Percentiles rank a stretch among this genome's conserved stretches.
Evolutionary conservation across 2,797 vertebrate species (phyloP).

Genomic region (Sylvilagus floridanus): DNA sequence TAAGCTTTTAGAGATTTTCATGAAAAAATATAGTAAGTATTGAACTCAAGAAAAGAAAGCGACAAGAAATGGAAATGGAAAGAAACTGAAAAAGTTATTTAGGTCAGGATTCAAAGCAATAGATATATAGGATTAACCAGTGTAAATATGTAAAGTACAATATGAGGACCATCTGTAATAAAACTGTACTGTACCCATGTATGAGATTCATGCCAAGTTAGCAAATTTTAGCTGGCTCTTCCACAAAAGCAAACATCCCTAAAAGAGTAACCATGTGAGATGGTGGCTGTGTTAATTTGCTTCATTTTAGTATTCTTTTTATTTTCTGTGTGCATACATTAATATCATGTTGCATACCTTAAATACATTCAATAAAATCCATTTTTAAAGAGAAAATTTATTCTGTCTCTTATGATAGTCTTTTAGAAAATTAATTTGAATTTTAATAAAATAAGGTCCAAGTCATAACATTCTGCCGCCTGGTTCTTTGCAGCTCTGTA

Average conservation of each 20-base stretch:
- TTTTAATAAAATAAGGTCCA: conserved; percentile 25
- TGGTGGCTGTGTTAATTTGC: not conserved
- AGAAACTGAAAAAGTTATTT: not conserved
- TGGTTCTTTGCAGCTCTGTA: not conserved
- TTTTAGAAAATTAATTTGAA: conserved; percentile 43
- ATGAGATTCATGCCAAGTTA: not conserved
- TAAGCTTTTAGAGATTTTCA: conserved; percentile 1
- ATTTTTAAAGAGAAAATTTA: conserved; percentile 4
- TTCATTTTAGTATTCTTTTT: not conserved
- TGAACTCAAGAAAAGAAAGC: not conserved
- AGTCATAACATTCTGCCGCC: not conserved
- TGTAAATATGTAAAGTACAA: not conserved
- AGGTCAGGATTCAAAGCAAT: not conserved
- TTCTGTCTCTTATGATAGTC: not conserved
- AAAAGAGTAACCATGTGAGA: not conserved
- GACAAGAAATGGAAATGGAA: not conserved
- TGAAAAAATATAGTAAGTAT: not conserved
- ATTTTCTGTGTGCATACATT: not conserved
- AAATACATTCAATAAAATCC: not conserved
- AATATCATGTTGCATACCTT: not conserved
- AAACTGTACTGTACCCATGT: too few relatives aligned
- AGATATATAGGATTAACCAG: not conserved
- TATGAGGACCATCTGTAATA: not conserved
- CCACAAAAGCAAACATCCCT: not conserved
- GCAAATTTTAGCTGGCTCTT: not conserved